Evolutionary conservation across 2,888 invertebrate species (phyloP).

Genomic region (Ochropleura leucogaster): DNA sequence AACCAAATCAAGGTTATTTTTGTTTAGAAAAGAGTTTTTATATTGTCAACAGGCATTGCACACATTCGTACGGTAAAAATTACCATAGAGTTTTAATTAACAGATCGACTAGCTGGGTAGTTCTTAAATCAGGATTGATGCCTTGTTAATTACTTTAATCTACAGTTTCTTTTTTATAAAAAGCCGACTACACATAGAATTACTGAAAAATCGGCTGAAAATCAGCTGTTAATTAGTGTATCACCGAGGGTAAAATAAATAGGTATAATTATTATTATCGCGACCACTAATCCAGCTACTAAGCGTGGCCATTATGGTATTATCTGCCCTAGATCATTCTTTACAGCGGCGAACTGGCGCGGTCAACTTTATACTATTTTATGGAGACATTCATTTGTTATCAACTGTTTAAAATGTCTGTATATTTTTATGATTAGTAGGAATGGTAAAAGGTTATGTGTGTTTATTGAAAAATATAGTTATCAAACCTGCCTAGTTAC

Average conservation of each 20-base stretch:
- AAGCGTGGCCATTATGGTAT: constrained; percentile 46
- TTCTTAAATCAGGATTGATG: neutral
- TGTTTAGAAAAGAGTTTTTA: constrained; percentile 9
- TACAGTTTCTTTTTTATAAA: neutral
- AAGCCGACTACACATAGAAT: neutral
- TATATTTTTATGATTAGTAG: neutral
- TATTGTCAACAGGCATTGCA: neutral
- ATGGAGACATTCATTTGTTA: neutral
- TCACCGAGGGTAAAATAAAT: constrained; percentile 29
- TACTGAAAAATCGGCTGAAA: constrained; percentile 2
- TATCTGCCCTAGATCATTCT: constrained; percentile 48
- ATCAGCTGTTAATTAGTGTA: constrained; percentile 34
- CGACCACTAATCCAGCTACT: constrained; percentile 35
- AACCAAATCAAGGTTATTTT: neutral
- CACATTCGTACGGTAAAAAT: neutral
- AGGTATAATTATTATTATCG: constrained; percentile 34
- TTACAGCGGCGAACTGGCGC: constrained; percentile 14
- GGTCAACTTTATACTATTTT: constrained; percentile 11
- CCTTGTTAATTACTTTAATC: neutral
- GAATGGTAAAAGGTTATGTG: neutral
- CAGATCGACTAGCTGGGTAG: no score
- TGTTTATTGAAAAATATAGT: neutral
- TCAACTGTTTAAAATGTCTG: constrained; percentile 5
- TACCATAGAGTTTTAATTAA: neutral
- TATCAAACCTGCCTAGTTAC: neutral